Percentiles rank a stretch among this genome's conserved stretches.
These are phyloP conservation scores for Narcine bancroftii DNA, from an alignment of 2,113 vertebrate genomes.

Conservation along the genomic window DNA sequence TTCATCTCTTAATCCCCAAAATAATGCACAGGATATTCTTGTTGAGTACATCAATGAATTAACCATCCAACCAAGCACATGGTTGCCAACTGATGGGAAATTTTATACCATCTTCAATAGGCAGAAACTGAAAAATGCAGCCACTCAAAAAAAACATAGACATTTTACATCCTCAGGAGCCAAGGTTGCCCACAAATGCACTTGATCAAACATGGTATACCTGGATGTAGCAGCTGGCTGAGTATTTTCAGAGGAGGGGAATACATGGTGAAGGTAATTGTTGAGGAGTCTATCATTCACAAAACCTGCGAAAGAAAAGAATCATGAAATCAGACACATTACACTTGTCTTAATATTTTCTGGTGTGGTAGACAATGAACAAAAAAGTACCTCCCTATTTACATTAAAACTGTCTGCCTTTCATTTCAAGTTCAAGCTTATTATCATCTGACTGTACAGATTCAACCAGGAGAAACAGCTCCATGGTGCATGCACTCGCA, in stretches of 20 bases:
- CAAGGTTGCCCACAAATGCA: not conserved
- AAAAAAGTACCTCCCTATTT: too few relatives aligned
- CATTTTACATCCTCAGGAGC: not conserved
- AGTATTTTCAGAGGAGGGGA: slow-evolving; percentile 59
- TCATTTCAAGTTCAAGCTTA: too few relatives aligned
- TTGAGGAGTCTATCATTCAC: slow-evolving; percentile 83
- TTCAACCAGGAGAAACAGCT: too few relatives aligned
- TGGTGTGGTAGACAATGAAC: not conserved
- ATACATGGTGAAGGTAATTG: slow-evolving; percentile 80
- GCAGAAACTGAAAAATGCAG: not conserved
- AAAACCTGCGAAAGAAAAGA: slow-evolving; percentile 61
- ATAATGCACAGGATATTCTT: not conserved
- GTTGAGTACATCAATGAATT: not conserved
- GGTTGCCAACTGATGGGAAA: not conserved
- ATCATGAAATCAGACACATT: not conserved
- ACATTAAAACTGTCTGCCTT: too few relatives aligned
- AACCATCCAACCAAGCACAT: not conserved
- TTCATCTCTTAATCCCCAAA: not conserved
- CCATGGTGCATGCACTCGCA: too few relatives aligned
- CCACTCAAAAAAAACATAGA: not conserved
- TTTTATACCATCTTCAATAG: not conserved
- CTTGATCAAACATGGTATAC: slow-evolving; percentile 50
- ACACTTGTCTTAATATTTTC: not conserved
- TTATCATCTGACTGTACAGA: too few relatives aligned
- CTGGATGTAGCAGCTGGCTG: slow-evolving; percentile 67